Base-by-base conservation (phyloP, 2,888 invertebrate genomes). In the Nomada ruficornis region DNA sequence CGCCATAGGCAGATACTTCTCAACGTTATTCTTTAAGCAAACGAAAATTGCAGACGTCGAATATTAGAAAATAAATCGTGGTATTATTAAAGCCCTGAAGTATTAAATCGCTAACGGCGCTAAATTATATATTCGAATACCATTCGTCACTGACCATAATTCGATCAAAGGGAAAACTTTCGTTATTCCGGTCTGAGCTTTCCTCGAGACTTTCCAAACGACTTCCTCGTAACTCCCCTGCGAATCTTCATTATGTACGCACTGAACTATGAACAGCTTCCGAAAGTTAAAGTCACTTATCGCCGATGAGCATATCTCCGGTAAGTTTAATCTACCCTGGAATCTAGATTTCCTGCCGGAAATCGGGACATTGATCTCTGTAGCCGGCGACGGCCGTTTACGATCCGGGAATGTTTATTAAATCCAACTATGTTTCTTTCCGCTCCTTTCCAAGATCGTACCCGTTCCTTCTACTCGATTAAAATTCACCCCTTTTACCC, bases 381-480 rank as follows among this genome's bases (percentile, higher is more conserved):
- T 80, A 67, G 68, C 77, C 70, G 77, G 72, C 67, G 80, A 71
- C 79, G 76, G 82, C 82, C 87, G 86, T 87, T 86, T 86, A 86
- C 87, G 82, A 80, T 65, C 79, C 81, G 81, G 88, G 87, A 87
- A 87, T 88, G 87, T 87, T 88, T 87, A 87, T 87, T 87, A 87
- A 87, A 87, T 88, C 88, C 86, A 81, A 74, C 84, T 87, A 85
- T 81, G 82, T 84, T 86, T 86, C 86, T 86, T 86, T 84, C 72
- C 76, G 70, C 57, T 62, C 63, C 68, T 36, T 23, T 5, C 44
- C 15, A 47, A 72, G 44, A 78, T 63, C 36, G 74, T 74, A 74
- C 70, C 71, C 77, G 71, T 85, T 82, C 70, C 50, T 78, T 82
- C 73, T 59, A 0, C 68, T 69, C 74, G 85, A 85, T 87, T 83